These are phyloP conservation scores for Amphipyra berbera DNA, from an alignment of 2,888 invertebrate genomes.

Conservation along the genomic window DNA sequence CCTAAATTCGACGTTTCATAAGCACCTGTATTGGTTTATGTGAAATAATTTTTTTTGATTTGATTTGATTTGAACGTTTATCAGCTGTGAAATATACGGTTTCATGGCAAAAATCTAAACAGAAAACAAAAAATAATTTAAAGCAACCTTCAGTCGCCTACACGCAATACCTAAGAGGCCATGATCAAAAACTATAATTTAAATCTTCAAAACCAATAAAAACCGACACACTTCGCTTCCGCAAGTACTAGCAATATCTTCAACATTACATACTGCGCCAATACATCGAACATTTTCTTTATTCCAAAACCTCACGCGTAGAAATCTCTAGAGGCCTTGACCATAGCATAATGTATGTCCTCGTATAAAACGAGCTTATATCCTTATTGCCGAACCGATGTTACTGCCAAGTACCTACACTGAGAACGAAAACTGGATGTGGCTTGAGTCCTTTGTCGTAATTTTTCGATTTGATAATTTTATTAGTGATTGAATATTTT, in stretches of 20 bases:
- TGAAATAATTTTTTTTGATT: too few relatives aligned
- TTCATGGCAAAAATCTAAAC: too few relatives aligned
- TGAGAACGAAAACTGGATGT: slow-evolving; percentile 21
- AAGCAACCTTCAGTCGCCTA: too few relatives aligned
- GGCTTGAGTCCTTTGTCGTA: slow-evolving; percentile 1
- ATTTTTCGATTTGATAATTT: not conserved
- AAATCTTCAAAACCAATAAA: not conserved
- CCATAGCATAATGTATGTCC: slow-evolving; percentile 32
- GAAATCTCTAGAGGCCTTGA: slow-evolving; percentile 35
- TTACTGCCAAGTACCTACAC: slow-evolving; percentile 40
- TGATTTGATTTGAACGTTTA: too few relatives aligned
- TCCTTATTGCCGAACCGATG: slow-evolving; percentile 33
- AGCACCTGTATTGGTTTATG: too few relatives aligned
- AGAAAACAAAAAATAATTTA: too few relatives aligned
- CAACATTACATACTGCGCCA: slow-evolving; percentile 3
- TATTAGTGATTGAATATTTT: too few relatives aligned
- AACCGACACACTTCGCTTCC: not conserved
- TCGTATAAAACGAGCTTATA: slow-evolving; percentile 28
- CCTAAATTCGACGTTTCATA: too few relatives aligned
- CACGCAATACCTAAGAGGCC: too few relatives aligned
- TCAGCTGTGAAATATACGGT: too few relatives aligned
- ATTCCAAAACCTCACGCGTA: not conserved
- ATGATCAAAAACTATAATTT: too few relatives aligned
- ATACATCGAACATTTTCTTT: slow-evolving; percentile 5
- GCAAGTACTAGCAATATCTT: slow-evolving; percentile 1